These are phyloP conservation scores for Myripristis jacobus DNA, from an alignment of 2,797 vertebrate species.

Conservation along the genomic window DNA sequence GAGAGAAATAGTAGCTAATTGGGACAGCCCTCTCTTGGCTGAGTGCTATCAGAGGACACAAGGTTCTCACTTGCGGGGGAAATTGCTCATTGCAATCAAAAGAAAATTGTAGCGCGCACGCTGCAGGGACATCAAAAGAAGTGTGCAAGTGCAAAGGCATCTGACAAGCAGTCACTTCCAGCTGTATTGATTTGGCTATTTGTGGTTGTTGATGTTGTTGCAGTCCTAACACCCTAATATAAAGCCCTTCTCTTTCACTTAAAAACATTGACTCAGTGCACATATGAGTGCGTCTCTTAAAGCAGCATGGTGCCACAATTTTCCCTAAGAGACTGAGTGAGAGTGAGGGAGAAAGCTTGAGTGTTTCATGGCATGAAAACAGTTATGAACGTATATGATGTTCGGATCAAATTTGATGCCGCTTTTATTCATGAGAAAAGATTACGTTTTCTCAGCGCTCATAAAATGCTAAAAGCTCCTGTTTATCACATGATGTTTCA, in stretches of 20 bases:
- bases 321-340: constrained; percentile 20
- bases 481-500: neutral
- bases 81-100: constrained; percentile 80
- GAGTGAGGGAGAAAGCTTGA: constrained; percentile 29
- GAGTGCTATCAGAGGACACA: constrained; percentile 74
- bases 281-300: constrained; percentile 45
- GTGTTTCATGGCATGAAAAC: constrained; percentile 11
- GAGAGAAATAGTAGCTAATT: constrained; percentile 83
- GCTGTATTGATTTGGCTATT: constrained; percentile 52
- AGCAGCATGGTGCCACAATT: constrained; percentile 37
- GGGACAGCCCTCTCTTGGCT: constrained; percentile 73
- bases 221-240: constrained; percentile 44
- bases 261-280: constrained; percentile 31
- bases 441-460: neutral
- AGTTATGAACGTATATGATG: neutral
- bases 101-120: constrained; percentile 71
- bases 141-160: constrained; percentile 51
- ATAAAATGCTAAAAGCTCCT: neutral
- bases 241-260: constrained; percentile 54
- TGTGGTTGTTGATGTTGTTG: constrained; percentile 51
- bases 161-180: constrained; percentile 65
- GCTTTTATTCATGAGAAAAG: neutral
- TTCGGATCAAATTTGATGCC: neutral
- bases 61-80: constrained; percentile 68
- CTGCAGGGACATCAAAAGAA: constrained; percentile 72